A percentile compares a stretch with the other conserved stretches of the same genome.
These are phyloP conservation scores for Corynorhinus townsendii DNA, from an alignment of 2,113 vertebrate genomes.

Conservation along the genomic window DNA sequence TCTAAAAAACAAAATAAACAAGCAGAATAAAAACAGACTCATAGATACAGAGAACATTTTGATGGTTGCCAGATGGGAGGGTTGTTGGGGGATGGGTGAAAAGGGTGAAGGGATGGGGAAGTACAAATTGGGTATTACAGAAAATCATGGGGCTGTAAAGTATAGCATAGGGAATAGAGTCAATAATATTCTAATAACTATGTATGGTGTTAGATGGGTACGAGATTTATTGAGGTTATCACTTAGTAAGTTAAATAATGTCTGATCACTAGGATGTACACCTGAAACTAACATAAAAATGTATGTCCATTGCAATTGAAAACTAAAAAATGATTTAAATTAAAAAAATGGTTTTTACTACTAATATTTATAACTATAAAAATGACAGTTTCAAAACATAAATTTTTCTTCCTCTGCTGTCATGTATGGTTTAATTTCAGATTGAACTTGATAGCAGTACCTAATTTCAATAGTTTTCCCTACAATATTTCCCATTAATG, in stretches of 20 bases:
- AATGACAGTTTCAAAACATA: not conserved
- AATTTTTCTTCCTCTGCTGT: not conserved
- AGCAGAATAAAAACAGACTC: not conserved
- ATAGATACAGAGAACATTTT: not conserved
- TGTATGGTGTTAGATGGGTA: not conserved
- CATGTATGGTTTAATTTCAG: conserved; percentile 5
- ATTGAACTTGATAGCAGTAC: not conserved
- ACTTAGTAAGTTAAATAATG: not conserved
- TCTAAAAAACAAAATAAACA: not conserved
- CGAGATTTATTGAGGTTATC: not conserved
- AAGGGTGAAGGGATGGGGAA: not conserved
- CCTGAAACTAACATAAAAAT: not conserved
- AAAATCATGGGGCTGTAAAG: not conserved
- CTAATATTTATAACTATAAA: conserved; percentile 17
- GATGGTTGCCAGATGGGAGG: not conserved
- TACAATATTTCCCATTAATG: not conserved
- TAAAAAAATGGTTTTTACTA: not conserved
- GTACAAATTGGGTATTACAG: not conserved
- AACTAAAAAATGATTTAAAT: not conserved
- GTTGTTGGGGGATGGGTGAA: not conserved
- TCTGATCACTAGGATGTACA: not conserved
- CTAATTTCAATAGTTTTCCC: not conserved
- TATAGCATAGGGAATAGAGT: not conserved
- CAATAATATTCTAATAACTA: not conserved
- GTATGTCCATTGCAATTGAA: not conserved